Base-by-base conservation (phyloP, 2,888 invertebrate genomes). In the Nebria salina region DNA sequence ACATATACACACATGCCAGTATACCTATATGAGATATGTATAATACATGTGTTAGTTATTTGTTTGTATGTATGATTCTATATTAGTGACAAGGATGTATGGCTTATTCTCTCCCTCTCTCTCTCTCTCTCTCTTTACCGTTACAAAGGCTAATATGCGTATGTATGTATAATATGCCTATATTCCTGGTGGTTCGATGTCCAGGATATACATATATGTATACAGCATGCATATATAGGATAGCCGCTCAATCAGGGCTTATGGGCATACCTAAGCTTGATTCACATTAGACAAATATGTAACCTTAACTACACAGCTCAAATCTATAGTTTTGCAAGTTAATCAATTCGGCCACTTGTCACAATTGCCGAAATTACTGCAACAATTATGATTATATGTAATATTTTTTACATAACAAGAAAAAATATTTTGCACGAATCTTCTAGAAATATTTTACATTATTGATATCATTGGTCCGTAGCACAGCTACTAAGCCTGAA, bases 121-220 rank as follows among this genome's bases (percentile, higher is more conserved):
- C 20, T 43, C 43, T 43, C 43, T 43, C 11, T 54, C 54, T 1
- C 54, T 54, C 54, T 54, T 54, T 9, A 70, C 5, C 26, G 70
- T 34, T 11, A 70, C 26, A 20, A 15, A 70, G 25, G 70, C 15
- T 15, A 70, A 34, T 34, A 70, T 70, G 70, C 70, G 70, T 70
- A 70, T 25, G 66, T 66, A 25, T 66, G 66, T 66, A 25, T 66
- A 26, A 20, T 26, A 20, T 70, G 70, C 11, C 11, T 54, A 13
- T 11, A 54, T 11, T 54, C 13, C 54, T 13, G 54, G 54, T 25
- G 70, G 20, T 70, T 70, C 26, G 34, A 70, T 70, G 70, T 26
- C 15, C 68, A 68, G 68, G 68, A 68, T 25, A 26, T 25, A 34
- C 13, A 6, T 34, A 25, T 13, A 8, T 7, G 54, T 54, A 5